These are phyloP conservation scores for Tetrapedia diversipes DNA, from an alignment of 2,888 invertebrate species.

Conservation along the genomic window DNA sequence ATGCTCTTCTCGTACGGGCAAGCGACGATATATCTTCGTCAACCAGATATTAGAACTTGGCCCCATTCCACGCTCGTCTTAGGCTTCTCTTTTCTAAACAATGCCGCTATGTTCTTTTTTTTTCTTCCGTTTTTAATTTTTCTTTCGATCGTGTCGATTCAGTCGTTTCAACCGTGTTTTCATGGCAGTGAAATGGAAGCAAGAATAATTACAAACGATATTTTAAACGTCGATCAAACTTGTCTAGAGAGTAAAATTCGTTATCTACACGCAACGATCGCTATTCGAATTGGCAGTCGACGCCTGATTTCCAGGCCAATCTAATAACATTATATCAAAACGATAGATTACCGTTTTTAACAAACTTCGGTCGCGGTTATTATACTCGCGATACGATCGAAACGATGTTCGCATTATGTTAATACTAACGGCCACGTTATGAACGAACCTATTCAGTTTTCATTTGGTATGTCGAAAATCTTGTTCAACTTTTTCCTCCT, in stretches of 20 bases:
- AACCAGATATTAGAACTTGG: slow-evolving; percentile 74
- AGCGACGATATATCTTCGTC: slow-evolving; percentile 72
- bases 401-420: background rate
- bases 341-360: background rate
- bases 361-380: background rate
- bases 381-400: background rate
- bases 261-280: slow-evolving; percentile 33
- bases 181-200: slow-evolving; percentile 77
- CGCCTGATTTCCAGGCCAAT: slow-evolving; percentile 12
- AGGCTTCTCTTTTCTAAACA: slow-evolving; percentile 50
- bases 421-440: background rate
- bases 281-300: slow-evolving; percentile 61
- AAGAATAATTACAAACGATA: slow-evolving; percentile 54
- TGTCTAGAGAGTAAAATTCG: slow-evolving; percentile 52
- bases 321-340: background rate
- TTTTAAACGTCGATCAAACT: slow-evolving; percentile 58
- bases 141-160: slow-evolving; percentile 60
- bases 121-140: background rate
- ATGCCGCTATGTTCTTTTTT: slow-evolving; percentile 21
- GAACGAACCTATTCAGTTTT: background rate
- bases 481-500: slow-evolving; percentile 10
- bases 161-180: slow-evolving; percentile 59
- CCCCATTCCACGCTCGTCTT: slow-evolving; percentile 70
- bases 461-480: background rate
- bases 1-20: slow-evolving; percentile 71